Evolutionary conservation across 2,797 vertebrate species (phyloP).

Genomic region (Cyclura pinguis): DNA sequence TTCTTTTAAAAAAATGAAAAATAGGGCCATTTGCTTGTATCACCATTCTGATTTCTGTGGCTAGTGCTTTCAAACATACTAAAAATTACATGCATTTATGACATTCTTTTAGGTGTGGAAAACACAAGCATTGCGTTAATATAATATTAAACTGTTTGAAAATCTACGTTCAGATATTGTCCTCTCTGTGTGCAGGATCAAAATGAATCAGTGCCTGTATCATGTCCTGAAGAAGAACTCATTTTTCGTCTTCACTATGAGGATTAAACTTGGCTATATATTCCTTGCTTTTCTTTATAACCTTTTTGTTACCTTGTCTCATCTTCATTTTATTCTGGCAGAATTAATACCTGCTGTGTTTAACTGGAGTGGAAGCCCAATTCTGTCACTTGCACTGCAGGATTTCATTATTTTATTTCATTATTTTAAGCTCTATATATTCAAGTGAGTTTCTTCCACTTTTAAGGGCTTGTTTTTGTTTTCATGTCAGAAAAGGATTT

Average conservation of each 20-base stretch:
- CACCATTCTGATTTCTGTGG: not conserved
- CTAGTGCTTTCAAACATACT: conserved; percentile 38
- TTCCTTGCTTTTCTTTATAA: not conserved
- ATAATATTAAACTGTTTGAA: not conserved
- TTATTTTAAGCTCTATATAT: conserved; percentile 8
- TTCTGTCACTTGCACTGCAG: conserved; percentile 15
- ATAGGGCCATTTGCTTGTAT: conserved; percentile 46
- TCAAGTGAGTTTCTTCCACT: too few relatives aligned
- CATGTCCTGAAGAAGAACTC: conserved; percentile 7
- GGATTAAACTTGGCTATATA: not conserved
- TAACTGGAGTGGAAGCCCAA: conserved; percentile 6
- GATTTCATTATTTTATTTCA: conserved; percentile 6
- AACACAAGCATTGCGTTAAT: conserved; percentile 8
- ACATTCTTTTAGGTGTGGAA: conserved; percentile 30
- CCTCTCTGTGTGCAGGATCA: conserved; percentile 27
- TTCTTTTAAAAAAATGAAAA: conserved; percentile 50
- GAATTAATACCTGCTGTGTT: conserved; percentile 8
- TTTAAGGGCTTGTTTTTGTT: not conserved
- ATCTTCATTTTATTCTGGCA: conserved; percentile 15
- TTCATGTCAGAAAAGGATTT: not conserved
- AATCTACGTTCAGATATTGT: not conserved
- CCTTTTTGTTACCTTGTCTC: conserved; percentile 8
- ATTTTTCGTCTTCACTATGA: conserved; percentile 3
- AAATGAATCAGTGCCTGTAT: conserved; percentile 11
- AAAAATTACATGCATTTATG: conserved; percentile 42